Evolutionary conservation across 2,797 vertebrate genomes (phyloP), one percentile per base, ranked within the genome.

Genomic region (Mus spretus): DNA sequence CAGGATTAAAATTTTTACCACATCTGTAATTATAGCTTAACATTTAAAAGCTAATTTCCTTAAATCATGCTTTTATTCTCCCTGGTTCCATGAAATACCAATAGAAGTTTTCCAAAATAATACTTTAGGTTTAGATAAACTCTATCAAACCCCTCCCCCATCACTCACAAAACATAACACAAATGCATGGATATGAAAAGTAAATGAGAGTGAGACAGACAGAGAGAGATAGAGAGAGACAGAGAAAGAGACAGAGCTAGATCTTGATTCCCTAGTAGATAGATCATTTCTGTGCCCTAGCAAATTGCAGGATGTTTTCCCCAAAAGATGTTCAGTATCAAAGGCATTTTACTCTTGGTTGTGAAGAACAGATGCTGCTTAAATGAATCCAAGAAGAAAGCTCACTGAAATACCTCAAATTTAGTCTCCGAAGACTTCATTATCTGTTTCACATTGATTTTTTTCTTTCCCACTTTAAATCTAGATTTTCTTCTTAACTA

Each of bases 21-120:
- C 34, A 65, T 75, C 55, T 95, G 31, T 90, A 44, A 12, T 88
- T 89, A 63, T 89, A 95, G 86, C 40, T 31, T 53, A 96, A 65
- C 24, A 63, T 20, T 15, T 26, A 12, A 74, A 80, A 93, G 22
- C 34, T 55, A 65, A 83, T 63, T 47, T 20, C 4, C 0, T 0
- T 7, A 81, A 37, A 9, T 88, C 11, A 65, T 90, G 9, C 85
- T 79, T 91, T 92, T 80, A 80, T 79, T 50, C 55, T 91, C 19
- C 15, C 4, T n/a, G 17, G 79, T 81, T 20, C 6, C 22, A 57
- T 93, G n/a, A 78, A 93, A 55, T 50, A 50, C 55, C 37, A 91
- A 50, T 47, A 57, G 5, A 78, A 3, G 55, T 8, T 72, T 90
- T 91, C 93, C 9, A 91, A 13, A 53, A 28, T 75, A 61, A 85